Conservation (phyloP, 2,113 vertebrate genomes). For the Microcebus tavaratra region DNA sequence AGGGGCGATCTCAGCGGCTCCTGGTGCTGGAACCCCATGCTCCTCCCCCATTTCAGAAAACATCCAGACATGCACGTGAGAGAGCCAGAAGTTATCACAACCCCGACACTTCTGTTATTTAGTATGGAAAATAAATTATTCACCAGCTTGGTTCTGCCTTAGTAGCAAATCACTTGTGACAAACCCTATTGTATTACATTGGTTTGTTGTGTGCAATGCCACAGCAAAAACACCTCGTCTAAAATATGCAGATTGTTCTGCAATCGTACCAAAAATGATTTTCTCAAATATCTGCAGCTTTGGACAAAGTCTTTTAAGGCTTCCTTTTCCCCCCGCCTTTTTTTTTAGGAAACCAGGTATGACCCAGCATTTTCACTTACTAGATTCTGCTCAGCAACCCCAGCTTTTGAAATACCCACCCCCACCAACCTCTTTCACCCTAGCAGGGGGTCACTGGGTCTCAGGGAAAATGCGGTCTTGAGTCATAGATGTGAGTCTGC, state of each 20-base stretch:
- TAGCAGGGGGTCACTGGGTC: neutral
- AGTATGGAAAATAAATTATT: slow-evolving; percentile 41
- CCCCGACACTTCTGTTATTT: neutral
- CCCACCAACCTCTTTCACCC: neutral
- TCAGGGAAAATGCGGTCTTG: neutral
- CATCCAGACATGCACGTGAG: neutral
- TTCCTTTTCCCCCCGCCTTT: neutral
- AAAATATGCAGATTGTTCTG: neutral
- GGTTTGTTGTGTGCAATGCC: neutral
- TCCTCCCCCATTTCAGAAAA: neutral
- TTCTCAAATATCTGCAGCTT: neutral
- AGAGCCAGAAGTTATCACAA: neutral
- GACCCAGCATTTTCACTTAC: neutral
- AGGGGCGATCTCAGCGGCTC: neutral
- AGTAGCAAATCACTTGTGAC: neutral
- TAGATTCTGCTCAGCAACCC: neutral
- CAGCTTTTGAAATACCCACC: neutral
- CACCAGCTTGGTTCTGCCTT: neutral
- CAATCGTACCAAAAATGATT: neutral
- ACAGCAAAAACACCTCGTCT: neutral
- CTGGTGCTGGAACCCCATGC: too few species aligned
- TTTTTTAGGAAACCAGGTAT: neutral
- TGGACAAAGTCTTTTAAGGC: neutral
- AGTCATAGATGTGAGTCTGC: neutral
- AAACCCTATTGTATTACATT: neutral